Percentiles rank a stretch among this genome's conserved stretches.
These are phyloP conservation scores for Drosophila kohkoa DNA, from an alignment of 1,140 invertebrate genomes.

Conservation along the genomic window DNA sequence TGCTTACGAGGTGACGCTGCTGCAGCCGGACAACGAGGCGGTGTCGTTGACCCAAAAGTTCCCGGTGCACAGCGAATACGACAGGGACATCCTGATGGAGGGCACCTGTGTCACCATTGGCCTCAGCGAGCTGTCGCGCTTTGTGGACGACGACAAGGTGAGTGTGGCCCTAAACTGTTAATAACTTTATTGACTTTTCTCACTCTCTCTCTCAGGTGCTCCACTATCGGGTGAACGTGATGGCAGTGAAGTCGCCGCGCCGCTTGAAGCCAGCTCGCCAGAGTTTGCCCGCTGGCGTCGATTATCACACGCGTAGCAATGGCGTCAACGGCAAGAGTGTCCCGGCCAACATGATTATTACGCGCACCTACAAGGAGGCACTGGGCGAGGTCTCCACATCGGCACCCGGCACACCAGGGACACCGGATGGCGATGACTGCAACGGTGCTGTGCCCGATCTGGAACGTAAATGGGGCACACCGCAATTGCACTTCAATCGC, in stretches of 20 bases:
- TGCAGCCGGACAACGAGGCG: slow-evolving; percentile 73
- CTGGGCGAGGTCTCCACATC: slow-evolving; percentile 37
- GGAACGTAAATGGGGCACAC: slow-evolving; percentile 78
- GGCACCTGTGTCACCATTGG: slow-evolving; percentile 77
- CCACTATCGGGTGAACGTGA: slow-evolving; percentile 73
- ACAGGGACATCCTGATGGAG: slow-evolving; percentile 75
- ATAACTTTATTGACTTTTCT: too few species aligned
- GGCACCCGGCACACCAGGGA: slow-evolving; percentile 7
- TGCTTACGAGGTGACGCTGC: slow-evolving; percentile 78
- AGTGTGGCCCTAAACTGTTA: slow-evolving; percentile 1
- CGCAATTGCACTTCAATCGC: slow-evolving; percentile 80
- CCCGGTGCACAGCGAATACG: slow-evolving; percentile 82
- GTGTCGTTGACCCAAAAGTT: slow-evolving; percentile 78
- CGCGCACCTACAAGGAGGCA: slow-evolving; percentile 72
- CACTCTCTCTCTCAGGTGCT: slow-evolving; percentile 53
- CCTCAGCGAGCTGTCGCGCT: slow-evolving; percentile 65
- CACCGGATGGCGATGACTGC: slow-evolving; percentile 47
- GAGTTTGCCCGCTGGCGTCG: slow-evolving; percentile 50
- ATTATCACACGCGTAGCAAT: slow-evolving; percentile 49
- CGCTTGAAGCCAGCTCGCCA: slow-evolving; percentile 54
- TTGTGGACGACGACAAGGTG: slow-evolving; percentile 77
- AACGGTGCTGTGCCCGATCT: slow-evolving; percentile 37
- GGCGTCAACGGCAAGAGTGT: slow-evolving; percentile 76
- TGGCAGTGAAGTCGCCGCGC: slow-evolving; percentile 73
- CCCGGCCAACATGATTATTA: slow-evolving; percentile 73